phyloP scores from a whole-genome alignment of 2,113 vertebrate genomes.

The Rhinogobius similis region DNA sequence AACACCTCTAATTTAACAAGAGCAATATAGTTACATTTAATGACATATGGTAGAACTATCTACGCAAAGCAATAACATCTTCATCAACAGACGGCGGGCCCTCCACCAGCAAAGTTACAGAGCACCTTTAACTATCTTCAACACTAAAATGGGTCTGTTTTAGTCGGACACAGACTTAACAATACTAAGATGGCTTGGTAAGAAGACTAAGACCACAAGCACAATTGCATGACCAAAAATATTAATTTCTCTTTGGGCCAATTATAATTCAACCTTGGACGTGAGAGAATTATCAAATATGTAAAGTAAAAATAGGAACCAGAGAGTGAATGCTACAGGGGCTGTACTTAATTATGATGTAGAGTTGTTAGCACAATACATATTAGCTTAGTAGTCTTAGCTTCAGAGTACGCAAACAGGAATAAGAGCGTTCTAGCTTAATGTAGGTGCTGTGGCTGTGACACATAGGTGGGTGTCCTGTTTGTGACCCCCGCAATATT shows the following conservation, averaged over 20 bases:
- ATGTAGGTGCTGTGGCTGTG: conserved; percentile 33
- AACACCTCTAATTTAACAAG: no score
- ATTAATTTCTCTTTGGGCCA: conserved; percentile 8
- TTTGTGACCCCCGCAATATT: conserved; percentile 58
- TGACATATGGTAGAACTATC: no score
- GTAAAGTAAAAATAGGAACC: conserved; percentile 9
- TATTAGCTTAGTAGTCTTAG: conserved; percentile 4
- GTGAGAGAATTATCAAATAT: conserved; percentile 14
- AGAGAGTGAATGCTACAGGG: conserved; percentile 7
- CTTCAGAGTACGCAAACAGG: background rate
- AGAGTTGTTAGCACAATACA: conserved; percentile 1
- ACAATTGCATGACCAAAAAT: background rate
- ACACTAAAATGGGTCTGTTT: background rate
- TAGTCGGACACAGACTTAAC: background rate
- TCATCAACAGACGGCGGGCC: background rate
- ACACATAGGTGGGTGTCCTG: conserved; percentile 44
- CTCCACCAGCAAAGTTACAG: background rate
- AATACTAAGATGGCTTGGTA: background rate
- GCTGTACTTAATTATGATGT: conserved; percentile 5
- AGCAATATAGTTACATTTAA: no score
- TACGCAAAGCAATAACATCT: background rate
- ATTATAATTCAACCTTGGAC: conserved; percentile 11
- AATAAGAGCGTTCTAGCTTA: conserved; percentile 42
- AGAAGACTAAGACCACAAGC: background rate
- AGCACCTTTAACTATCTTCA: background rate